A percentile compares a stretch with the other conserved stretches of the same genome.
These are phyloP conservation scores for Unio pictorum DNA, from an alignment of 2,888 invertebrate genomes.

Conservation along the genomic window DNA sequence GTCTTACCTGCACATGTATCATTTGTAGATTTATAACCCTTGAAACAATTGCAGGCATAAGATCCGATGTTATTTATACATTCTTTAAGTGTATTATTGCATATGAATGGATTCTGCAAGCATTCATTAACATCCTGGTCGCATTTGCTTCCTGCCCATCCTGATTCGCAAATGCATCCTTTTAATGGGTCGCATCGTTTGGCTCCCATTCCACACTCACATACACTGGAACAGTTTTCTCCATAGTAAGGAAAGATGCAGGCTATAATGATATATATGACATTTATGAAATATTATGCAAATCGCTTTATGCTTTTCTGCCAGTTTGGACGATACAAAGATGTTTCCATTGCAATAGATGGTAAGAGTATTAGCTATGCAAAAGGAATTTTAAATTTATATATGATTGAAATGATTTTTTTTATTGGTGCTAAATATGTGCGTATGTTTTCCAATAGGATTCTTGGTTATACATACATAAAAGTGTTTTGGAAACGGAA, in stretches of 20 bases:
- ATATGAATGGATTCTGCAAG: constrained; percentile 6
- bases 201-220: constrained; percentile 13
- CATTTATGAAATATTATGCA: too few relatives aligned
- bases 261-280: constrained; percentile 4
- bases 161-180: constrained; percentile 8
- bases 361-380: too few relatives aligned
- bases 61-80: constrained; percentile 16
- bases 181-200: constrained; percentile 7
- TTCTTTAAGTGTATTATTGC: neutral
- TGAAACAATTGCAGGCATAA: constrained; percentile 19
- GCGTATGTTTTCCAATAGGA: too few relatives aligned
- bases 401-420: too few relatives aligned
- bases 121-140: constrained; percentile 24
- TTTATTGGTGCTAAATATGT: too few relatives aligned
- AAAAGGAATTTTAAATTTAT: too few relatives aligned
- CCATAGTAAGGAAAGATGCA: constrained; percentile 15
- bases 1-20: too few relatives aligned
- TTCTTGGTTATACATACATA: too few relatives aligned
- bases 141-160: constrained; percentile 20
- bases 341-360: too few relatives aligned
- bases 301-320: too few relatives aligned
- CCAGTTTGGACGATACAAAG: too few relatives aligned
- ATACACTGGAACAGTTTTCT: constrained; percentile 13
- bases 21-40: neutral
- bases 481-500: too few relatives aligned